Evolutionary conservation across 2,888 invertebrate genomes (phyloP), one percentile per base, ranked within the genome.

Genomic region (Pelosia muscerda): DNA sequence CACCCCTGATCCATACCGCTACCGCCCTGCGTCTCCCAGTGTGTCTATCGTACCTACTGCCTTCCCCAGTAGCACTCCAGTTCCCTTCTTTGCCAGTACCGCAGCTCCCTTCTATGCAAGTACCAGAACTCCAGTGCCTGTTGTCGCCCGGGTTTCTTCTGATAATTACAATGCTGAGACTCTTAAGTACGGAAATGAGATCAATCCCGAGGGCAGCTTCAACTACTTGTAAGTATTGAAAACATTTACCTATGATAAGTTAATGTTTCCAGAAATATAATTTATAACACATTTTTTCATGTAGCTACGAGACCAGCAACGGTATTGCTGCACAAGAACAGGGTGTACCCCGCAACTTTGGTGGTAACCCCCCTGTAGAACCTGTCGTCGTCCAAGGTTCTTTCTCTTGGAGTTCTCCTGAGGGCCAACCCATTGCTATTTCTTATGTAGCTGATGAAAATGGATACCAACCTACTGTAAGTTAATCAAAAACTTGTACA

Each of bases 391-490:
- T 92, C n/a, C 92, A 95, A 77, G 96, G 96, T 28, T 89, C 92
- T 4, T 96, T 90, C 92, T 90, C 95, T 58, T 96, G 93, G 87
- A 95, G 92, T 8, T 95, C 96, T 2, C 96, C 96, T 19, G 96
- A 97, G 77, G 97, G 97, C 6, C 85, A 92, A 38, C 92, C 92
- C 19, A 92, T 96, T 78, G 85, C 88, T 26, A 83, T 96, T 71
- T 87, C 91, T 57, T 97, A 97, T 88, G 84, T 95, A 69, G 96
- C 97, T 75, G 96, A 97, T 81, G 96, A 97, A 86, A 96, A 96
- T 74, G 97, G 97, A 70, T 97, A 96, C 95, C 96, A 96, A 76
- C 96, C 96, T 25, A 89, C 94, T 83, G 96, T 92, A 76, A 84
- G 86, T 83, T 15, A 22, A 62, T 62, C 31, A 38, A 59, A 28